Evolutionary conservation across 2,888 invertebrate species (phyloP).

Genomic region (Eristalis intricaria): DNA sequence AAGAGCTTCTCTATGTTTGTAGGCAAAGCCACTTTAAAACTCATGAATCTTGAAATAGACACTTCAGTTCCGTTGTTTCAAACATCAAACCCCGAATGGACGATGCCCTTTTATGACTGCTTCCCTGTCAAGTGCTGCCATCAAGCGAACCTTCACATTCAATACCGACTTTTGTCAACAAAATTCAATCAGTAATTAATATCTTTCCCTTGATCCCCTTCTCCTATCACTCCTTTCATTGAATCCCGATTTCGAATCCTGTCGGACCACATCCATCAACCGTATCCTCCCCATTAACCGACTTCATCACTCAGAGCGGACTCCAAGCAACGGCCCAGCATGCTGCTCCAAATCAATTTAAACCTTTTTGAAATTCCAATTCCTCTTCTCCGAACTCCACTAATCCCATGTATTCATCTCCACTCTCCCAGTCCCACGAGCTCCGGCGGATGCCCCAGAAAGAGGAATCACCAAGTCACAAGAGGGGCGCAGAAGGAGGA

Average conservation of each 20-base stretch:
- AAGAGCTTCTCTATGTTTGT: too few relatives aligned
- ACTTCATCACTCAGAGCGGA: slow-evolving; percentile 17
- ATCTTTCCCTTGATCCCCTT: neutral
- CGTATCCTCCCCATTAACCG: slow-evolving; percentile 4
- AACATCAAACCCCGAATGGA: too few relatives aligned
- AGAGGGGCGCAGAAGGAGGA: neutral
- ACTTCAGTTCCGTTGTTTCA: too few relatives aligned
- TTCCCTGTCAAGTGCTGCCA: too few relatives aligned
- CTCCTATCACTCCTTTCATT: neutral
- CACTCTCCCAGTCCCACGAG: neutral
- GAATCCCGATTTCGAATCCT: neutral
- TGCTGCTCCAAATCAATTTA: slow-evolving; percentile 15
- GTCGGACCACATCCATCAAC: neutral
- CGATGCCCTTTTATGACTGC: too few relatives aligned
- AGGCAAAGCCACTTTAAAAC: too few relatives aligned
- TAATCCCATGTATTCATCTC: neutral
- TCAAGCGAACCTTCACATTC: neutral
- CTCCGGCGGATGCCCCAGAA: neutral
- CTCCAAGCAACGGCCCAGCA: neutral
- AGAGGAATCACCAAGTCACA: neutral
- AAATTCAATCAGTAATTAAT: neutral
- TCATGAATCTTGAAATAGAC: too few relatives aligned
- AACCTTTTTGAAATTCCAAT: slow-evolving; percentile 4
- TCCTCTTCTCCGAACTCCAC: neutral
- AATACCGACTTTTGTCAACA: neutral